Percentiles rank a stretch among this genome's conserved stretches.
These are phyloP conservation scores for Lucifuga dentata DNA, from an alignment of 2,113 vertebrate species.

Conservation along the genomic window DNA sequence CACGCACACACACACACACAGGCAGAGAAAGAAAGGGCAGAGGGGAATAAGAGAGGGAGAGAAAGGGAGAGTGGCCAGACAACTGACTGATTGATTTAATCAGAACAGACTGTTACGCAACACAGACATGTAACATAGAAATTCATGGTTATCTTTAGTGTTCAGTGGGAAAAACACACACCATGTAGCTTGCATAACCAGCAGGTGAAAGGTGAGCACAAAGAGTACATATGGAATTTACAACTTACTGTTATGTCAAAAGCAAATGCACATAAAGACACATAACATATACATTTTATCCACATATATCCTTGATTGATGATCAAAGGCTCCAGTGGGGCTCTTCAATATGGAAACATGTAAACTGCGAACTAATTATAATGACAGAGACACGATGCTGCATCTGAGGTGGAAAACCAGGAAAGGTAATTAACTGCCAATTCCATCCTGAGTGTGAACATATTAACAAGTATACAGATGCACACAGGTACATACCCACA, in stretches of 20 bases:
- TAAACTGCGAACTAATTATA: constrained; percentile 16
- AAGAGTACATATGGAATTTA: background rate
- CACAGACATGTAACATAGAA: constrained; percentile 53
- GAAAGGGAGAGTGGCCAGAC: constrained; percentile 63
- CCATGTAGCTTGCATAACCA: too few species aligned
- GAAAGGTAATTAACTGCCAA: constrained; percentile 5
- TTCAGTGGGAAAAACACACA: background rate
- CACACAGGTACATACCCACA: background rate
- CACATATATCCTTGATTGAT: constrained; percentile 3
- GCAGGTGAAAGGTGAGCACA: background rate
- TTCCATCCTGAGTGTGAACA: background rate
- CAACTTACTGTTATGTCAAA: constrained; percentile 8
- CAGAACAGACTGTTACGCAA: constrained; percentile 46
- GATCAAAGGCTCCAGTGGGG: background rate
- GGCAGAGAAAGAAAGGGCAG: constrained; percentile 43
- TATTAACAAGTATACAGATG: background rate
- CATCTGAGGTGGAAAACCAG: background rate
- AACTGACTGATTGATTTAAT: constrained; percentile 72
- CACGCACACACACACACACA: constrained; percentile 59
- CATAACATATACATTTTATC: constrained; percentile 1
- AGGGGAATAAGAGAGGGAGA: constrained; percentile 67
- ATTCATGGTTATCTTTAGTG: constrained; percentile 39
- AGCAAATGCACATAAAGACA: constrained; percentile 27
- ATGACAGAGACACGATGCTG: background rate
- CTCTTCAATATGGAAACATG: constrained; percentile 17